Evolutionary conservation across 2,888 invertebrate genomes (phyloP).

Genomic region (Xylophagus ater): DNA sequence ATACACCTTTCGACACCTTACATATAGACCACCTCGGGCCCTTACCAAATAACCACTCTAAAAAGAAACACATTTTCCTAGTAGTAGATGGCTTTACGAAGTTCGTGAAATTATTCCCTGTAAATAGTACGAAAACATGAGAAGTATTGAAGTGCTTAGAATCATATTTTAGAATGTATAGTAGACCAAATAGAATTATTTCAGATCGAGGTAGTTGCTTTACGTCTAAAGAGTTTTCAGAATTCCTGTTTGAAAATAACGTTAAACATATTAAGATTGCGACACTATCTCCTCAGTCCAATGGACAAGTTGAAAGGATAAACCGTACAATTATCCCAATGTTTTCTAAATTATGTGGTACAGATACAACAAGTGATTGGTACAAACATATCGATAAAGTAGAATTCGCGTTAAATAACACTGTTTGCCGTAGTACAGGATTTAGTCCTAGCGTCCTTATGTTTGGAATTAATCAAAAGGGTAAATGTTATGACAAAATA

Average conservation of each 20-base stretch:
- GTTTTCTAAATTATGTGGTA: slow-evolving; percentile 9
- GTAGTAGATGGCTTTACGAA: slow-evolving; percentile 32
- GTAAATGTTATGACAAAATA: slow-evolving; percentile 18
- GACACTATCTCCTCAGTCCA: slow-evolving; percentile 10
- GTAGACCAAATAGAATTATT: slow-evolving; percentile 9
- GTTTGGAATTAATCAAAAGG: slow-evolving; percentile 23
- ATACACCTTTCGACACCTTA: slow-evolving; percentile 32
- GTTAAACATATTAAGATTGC: slow-evolving; percentile 13
- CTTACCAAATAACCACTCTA: slow-evolving; percentile 24
- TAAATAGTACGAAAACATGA: slow-evolving; percentile 23
- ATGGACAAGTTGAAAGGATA: slow-evolving; percentile 10
- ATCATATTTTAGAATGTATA: background rate
- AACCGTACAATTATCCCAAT: slow-evolving; percentile 6
- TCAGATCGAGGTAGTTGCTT: slow-evolving; percentile 11
- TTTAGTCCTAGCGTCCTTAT: slow-evolving; percentile 22
- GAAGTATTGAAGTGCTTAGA: no score
- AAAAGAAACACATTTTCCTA: slow-evolving; percentile 27
- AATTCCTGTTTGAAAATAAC: slow-evolving; percentile 3
- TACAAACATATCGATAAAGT: slow-evolving; percentile 14
- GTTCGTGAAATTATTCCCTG: slow-evolving; percentile 26
- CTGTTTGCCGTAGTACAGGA: slow-evolving; percentile 21
- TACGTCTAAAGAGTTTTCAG: slow-evolving; percentile 7
- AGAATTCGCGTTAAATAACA: slow-evolving; percentile 23
- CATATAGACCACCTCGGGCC: slow-evolving; percentile 38
- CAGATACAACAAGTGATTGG: slow-evolving; percentile 7